phyloP scores from a whole-genome alignment of 2,888 invertebrate genomes.

The Ennomos erosarius region DNA sequence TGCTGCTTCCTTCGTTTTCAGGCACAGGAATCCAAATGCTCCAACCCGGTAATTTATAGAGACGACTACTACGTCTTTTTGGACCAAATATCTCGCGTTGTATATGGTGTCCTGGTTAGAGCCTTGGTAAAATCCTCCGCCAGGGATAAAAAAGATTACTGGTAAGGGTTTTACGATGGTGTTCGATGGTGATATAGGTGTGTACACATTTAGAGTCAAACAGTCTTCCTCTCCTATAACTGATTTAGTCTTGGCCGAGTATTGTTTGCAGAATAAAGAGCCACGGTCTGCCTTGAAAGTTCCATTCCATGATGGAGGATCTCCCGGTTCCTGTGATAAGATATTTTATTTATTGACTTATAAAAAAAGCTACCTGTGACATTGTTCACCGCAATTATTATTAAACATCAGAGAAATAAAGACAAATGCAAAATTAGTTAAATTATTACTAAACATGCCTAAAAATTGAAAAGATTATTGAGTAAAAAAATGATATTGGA shows the following conservation, averaged over 20 bases:
- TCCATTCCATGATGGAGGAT: conserved; percentile 45
- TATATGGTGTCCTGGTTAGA: conserved; percentile 50
- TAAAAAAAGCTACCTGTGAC: not conserved
- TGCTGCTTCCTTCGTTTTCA: conserved; percentile 53
- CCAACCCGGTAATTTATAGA: conserved; percentile 61
- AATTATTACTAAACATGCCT: too few relatives aligned
- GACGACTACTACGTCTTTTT: conserved; percentile 56
- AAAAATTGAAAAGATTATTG: too few relatives aligned
- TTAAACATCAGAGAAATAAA: too few relatives aligned
- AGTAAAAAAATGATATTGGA: too few relatives aligned
- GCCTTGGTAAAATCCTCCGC: conserved; percentile 54
- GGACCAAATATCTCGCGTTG: conserved; percentile 55
- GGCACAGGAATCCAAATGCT: conserved; percentile 59
- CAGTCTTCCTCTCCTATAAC: conserved; percentile 55
- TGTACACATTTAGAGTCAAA: conserved; percentile 57
- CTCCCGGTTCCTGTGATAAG: conserved; percentile 44
- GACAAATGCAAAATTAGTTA: too few relatives aligned
- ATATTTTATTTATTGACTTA: not conserved
- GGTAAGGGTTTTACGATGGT: conserved; percentile 42
- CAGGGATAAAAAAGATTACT: conserved; percentile 59
- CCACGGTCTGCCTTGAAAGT: conserved; percentile 42
- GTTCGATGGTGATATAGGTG: conserved; percentile 54
- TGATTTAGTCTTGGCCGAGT: conserved; percentile 22
- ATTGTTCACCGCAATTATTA: too few relatives aligned
- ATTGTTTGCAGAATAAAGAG: conserved; percentile 46